A percentile compares a stretch with the other conserved stretches of the same genome.
phyloP scores from a whole-genome alignment of 2,888 invertebrate genomes.

The Frankliniella fusca region DNA sequence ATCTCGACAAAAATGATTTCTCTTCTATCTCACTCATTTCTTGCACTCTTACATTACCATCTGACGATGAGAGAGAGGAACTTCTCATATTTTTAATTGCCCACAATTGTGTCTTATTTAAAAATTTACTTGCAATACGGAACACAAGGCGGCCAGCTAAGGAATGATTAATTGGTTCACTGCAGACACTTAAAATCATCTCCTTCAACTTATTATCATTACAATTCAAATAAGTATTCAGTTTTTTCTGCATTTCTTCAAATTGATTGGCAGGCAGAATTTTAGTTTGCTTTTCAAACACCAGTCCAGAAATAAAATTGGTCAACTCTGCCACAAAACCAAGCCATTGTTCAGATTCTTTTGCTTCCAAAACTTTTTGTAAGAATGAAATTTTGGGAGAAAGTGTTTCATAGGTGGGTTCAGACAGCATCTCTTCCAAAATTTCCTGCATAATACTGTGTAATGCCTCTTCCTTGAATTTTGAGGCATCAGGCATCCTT shows the following conservation, averaged over 20 bases:
- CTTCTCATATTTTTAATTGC: not conserved
- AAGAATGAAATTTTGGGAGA: not conserved
- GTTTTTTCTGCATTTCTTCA: not conserved
- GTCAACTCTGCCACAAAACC: not conserved
- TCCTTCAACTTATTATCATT: not conserved
- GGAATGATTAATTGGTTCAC: not conserved
- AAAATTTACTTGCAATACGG: not conserved
- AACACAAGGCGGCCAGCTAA: not conserved
- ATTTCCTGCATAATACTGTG: not conserved
- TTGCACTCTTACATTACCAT: not conserved
- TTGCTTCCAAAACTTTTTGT: not conserved
- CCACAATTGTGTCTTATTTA: not conserved
- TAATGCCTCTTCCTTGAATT: not conserved
- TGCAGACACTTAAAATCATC: not conserved
- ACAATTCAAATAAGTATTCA: not conserved
- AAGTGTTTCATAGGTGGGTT: not conserved
- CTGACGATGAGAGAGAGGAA: not conserved
- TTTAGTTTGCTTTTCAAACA: not conserved
- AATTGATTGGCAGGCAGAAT: not conserved
- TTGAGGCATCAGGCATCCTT: not conserved
- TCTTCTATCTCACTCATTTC: not conserved
- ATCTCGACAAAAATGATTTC: not conserved
- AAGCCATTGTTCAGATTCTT: not conserved
- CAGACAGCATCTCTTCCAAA: not conserved
- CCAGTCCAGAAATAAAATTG: not conserved